Percentiles rank a stretch among this genome's conserved stretches.
phyloP scores from a whole-genome alignment of 2,113 vertebrate species.

The Saguinus midas region DNA sequence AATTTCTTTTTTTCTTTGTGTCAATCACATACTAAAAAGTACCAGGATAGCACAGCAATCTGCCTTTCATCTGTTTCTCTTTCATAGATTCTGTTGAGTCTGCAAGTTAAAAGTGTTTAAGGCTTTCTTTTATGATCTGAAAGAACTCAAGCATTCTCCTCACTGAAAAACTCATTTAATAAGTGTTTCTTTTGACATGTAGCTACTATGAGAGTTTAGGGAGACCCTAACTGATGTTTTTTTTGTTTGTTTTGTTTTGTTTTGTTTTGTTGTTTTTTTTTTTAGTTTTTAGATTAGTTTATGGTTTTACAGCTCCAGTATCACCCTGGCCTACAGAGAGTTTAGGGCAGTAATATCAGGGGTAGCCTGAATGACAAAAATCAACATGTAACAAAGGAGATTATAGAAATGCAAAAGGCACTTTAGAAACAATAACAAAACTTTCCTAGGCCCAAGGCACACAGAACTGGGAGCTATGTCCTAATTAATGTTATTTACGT shows the following conservation, averaged over 20 bases:
- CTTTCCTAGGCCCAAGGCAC: background rate
- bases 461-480: background rate
- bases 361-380: background rate
- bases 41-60: background rate
- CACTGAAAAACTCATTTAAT: conserved; percentile 38
- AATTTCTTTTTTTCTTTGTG: conserved; percentile 16
- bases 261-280: too few species aligned
- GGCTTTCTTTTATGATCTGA: conserved; percentile 60
- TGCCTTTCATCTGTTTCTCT: conserved; percentile 59
- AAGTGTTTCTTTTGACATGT: conserved; percentile 3
- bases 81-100: conserved; percentile 65
- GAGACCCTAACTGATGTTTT: background rate
- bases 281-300: conserved; percentile 43
- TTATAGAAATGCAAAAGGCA: background rate
- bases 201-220: background rate
- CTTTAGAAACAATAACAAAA: background rate
- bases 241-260: conserved; percentile 47
- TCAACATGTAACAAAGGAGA: background rate
- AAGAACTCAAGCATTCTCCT: conserved; percentile 68
- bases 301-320: background rate
- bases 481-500: background rate
- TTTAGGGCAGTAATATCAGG: background rate
- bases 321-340: background rate
- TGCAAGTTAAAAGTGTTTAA: conserved; percentile 71
- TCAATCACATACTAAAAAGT: conserved; percentile 48